Percentiles rank a stretch among this genome's conserved stretches.
Evolutionary conservation across 2,888 invertebrate genomes (phyloP).

Genomic region (Sinhomidia bicolor): DNA sequence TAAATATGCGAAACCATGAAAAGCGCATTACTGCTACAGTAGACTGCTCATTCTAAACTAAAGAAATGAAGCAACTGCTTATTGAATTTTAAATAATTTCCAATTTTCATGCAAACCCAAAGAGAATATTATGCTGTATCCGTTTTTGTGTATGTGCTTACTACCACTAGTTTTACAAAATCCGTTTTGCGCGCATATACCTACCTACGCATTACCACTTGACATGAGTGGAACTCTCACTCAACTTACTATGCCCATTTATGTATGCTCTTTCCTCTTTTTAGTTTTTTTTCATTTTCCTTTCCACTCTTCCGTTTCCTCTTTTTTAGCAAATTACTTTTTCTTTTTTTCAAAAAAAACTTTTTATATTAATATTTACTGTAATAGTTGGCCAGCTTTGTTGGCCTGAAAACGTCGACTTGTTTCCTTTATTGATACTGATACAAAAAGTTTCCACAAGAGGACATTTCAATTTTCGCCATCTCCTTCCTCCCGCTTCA

Average conservation of each 20-base stretch:
- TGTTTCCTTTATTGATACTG: conserved; percentile 1
- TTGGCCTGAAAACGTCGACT: no score
- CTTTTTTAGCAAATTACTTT: not conserved
- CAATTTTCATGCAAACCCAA: not conserved
- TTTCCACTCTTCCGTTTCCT: conserved; percentile 2
- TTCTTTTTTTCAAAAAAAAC: not conserved
- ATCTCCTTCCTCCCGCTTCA: not conserved
- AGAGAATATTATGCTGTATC: not conserved
- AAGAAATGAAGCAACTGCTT: not conserved
- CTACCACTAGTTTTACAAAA: not conserved
- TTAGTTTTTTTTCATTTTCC: not conserved
- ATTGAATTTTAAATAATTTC: not conserved
- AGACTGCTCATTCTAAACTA: not conserved
- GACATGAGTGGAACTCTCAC: no score
- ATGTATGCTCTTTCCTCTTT: not conserved
- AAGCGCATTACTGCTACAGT: no score
- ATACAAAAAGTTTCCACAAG: conserved; percentile 22
- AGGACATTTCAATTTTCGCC: conserved; percentile 27
- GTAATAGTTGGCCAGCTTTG: not conserved
- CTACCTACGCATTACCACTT: not conserved
- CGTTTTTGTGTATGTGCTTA: no score
- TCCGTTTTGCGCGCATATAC: no score
- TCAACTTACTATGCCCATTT: no score
- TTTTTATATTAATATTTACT: conserved; percentile 8
- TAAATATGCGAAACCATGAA: no score